Evolutionary conservation across 2,113 vertebrate genomes (phyloP).

Genomic region (Cricetomys ansorgei): DNA sequence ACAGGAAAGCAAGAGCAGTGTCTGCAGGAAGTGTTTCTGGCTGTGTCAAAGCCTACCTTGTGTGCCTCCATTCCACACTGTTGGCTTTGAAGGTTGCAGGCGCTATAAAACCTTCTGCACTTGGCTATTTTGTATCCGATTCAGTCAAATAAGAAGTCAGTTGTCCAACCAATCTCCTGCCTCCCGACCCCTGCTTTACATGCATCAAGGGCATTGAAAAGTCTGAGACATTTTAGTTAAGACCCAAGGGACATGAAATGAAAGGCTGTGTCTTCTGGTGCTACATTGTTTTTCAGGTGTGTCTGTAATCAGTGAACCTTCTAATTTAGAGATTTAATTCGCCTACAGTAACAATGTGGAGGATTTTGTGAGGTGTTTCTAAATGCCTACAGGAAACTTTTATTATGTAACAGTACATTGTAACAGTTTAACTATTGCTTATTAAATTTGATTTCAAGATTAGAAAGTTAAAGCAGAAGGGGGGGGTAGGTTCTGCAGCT

Average conservation of each 20-base stretch:
- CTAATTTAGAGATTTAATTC: slow-evolving; percentile 36
- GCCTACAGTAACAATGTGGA: background rate
- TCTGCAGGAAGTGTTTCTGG: slow-evolving; percentile 46
- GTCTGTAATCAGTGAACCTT: background rate
- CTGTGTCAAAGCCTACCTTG: background rate
- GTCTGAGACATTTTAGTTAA: slow-evolving; percentile 44
- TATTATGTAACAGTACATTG: slow-evolving; percentile 67
- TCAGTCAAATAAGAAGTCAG: slow-evolving; percentile 50
- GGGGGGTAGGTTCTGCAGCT: background rate
- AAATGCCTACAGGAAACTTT: slow-evolving; percentile 56
- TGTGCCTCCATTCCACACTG: slow-evolving; percentile 56
- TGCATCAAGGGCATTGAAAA: slow-evolving; percentile 60
- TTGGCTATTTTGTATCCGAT: slow-evolving; percentile 62
- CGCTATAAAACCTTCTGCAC: slow-evolving; percentile 1
- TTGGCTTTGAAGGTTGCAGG: slow-evolving; percentile 60
- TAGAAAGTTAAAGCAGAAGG: slow-evolving; percentile 46
- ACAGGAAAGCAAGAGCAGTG: background rate
- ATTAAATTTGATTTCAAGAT: slow-evolving; percentile 61
- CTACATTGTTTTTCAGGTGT: slow-evolving; percentile 4
- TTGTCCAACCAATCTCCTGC: slow-evolving; percentile 12
- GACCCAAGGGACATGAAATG: slow-evolving; percentile 32
- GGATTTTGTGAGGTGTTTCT: slow-evolving; percentile 62
- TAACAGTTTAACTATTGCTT: slow-evolving; percentile 21
- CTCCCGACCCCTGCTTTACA: background rate
- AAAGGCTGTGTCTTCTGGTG: slow-evolving; percentile 51